A percentile compares a stretch with the other conserved stretches of the same genome.
Evolutionary conservation across 2,113 vertebrate species (phyloP).

Genomic region (Lepisosteus oculatus): DNA sequence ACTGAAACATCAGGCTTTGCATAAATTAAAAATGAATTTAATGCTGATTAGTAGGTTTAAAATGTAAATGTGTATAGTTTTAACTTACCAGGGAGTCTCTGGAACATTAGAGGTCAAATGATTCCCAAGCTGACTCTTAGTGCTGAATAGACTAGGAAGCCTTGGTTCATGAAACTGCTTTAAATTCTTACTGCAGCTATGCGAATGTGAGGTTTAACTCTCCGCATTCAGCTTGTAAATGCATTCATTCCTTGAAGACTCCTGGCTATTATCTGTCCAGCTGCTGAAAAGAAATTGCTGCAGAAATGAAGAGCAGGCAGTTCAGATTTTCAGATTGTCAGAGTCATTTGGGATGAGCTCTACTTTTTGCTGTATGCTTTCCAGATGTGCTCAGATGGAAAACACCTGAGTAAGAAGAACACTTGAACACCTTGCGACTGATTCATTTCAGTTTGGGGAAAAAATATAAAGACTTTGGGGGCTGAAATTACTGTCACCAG

Average conservation of each 20-base stretch:
- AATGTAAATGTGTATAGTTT: too few species aligned
- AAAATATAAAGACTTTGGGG: neutral
- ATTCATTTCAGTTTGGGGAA: neutral
- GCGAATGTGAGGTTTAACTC: neutral
- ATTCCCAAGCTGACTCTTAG: neutral
- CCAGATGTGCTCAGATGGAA: neutral
- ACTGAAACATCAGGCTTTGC: too few species aligned
- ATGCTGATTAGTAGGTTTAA: too few species aligned
- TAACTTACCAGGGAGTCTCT: too few species aligned
- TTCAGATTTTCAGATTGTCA: conserved; percentile 4
- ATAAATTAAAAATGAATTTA: too few species aligned
- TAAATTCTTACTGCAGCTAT: neutral
- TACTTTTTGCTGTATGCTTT: conserved; percentile 5
- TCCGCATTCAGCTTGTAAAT: neutral
- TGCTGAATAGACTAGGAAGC: neutral
- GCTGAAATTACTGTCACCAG: neutral
- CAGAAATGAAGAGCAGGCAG: neutral
- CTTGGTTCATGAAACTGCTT: neutral
- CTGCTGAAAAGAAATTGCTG: neutral
- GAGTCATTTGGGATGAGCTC: conserved; percentile 17
- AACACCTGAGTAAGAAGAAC: neutral
- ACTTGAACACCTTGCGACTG: neutral
- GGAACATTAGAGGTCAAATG: too few species aligned
- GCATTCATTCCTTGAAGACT: neutral
- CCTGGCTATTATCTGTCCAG: conserved; percentile 2